Evolutionary conservation across 35 echinoderm and acorn worm genomes (phyloP), one percentile per base, ranked within the genome.

Genomic region (Lytechinus pictus): DNA sequence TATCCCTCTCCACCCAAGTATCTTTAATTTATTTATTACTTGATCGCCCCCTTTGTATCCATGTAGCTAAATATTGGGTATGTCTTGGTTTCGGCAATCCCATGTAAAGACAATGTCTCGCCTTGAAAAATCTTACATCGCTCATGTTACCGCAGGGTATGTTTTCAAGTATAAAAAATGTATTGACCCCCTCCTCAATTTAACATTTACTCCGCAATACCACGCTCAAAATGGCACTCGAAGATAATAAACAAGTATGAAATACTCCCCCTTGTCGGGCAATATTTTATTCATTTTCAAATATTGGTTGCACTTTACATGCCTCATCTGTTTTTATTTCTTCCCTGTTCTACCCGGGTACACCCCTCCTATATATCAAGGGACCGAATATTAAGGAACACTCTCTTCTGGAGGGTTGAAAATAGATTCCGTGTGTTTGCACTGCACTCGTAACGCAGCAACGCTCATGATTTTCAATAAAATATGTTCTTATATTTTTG

Each of bases 381-480:
- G 66, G 66, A 24, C 19, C 66, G 66, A 79, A 79, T 79, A 79
- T 79, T 79, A 79, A 79, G 21, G 66, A 79, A 24, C 66, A 24
- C 66, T 79, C 66, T 79, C 19, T 79, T 79, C 66, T 79, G 19
- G 19, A 79, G 66, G 19, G 66, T 79, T 14, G 66, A 79, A 21
- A 79, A 79, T 79, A 79, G 66, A 79, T 79, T 79, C 19, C 66
- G 19, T 24, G 19, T 79, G 66, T 79, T 79, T 79, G 19, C 66
- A 79, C n/a, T 79, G 16, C 66, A 79, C 66, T 79, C 66, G 8
- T 79, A 19, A 14, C n/a, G 66, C 66, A 79, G 66, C 66, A 79
- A 79, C 66, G 66, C 19, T 79, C 66, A 79, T 79, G 66, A n/a
- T 79, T 79, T 79, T 79, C 66, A 79, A 79, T n/a, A 79, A 79